Percentiles rank a stretch among this genome's conserved stretches.
These are phyloP conservation scores for Astreopora myriophthalma DNA, from an alignment of 64 coral and sea anemone genomes.

Conservation along the genomic window DNA sequence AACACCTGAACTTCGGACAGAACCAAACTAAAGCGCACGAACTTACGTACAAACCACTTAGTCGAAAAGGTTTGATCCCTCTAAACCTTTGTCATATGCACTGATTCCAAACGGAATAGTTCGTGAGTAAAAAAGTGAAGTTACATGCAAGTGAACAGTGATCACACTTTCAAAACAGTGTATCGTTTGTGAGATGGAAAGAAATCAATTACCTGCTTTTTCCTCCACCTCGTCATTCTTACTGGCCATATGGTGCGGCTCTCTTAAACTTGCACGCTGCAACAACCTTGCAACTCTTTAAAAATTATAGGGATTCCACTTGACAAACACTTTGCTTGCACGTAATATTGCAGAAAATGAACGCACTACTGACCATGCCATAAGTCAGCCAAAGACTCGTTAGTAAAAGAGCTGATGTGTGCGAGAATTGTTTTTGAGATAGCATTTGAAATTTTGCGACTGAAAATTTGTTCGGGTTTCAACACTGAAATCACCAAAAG, in stretches of 20 bases:
- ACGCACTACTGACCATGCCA: slow-evolving; percentile 16
- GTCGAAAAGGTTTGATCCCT: too few relatives aligned
- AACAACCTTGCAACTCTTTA: not conserved
- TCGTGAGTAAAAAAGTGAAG: not conserved
- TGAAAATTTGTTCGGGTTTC: too few relatives aligned
- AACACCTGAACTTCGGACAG: too few relatives aligned
- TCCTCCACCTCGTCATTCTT: not conserved
- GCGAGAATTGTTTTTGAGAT: not conserved
- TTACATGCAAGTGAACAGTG: not conserved
- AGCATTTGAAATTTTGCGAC: too few relatives aligned
- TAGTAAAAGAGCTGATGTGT: not conserved
- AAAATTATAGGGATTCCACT: not conserved
- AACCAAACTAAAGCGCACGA: too few relatives aligned
- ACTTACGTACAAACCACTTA: too few relatives aligned
- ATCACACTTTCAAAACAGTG: not conserved
- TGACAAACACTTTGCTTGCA: not conserved
- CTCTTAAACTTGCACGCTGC: not conserved
- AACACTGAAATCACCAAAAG: too few relatives aligned
- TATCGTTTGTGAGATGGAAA: not conserved
- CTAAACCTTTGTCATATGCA: too few relatives aligned
- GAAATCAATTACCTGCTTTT: not conserved
- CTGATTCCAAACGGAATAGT: too few relatives aligned
- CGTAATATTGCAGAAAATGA: not conserved
- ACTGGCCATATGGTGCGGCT: not conserved
- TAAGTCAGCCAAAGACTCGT: not conserved